These are phyloP conservation scores for Temnothorax curvispinosus DNA, from an alignment of 1,140 invertebrate genomes.

Conservation along the genomic window DNA sequence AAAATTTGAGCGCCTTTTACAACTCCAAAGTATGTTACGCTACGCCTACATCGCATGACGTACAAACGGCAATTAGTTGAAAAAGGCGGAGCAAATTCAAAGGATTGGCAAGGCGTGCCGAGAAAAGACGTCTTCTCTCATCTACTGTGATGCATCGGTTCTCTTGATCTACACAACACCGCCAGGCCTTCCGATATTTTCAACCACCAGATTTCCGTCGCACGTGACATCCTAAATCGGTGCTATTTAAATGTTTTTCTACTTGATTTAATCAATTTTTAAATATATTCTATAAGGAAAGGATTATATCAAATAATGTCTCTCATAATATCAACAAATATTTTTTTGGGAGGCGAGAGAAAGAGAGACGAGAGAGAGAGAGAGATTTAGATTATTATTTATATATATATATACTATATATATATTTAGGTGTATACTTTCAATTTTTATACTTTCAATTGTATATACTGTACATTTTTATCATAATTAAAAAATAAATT, in stretches of 20 bases:
- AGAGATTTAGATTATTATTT: neutral
- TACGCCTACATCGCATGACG: neutral
- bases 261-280: neutral
- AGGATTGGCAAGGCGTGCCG: constrained; percentile 80
- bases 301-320: neutral
- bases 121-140: constrained; percentile 70
- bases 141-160: constrained; percentile 51
- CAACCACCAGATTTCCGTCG: constrained; percentile 48
- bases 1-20: neutral
- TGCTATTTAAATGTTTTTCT: neutral
- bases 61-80: constrained; percentile 75
- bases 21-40: too few species aligned
- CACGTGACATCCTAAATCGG: neutral
- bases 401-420: neutral
- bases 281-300: neutral
- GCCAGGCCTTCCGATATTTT: constrained; percentile 46
- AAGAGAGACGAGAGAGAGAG: neutral
- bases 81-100: constrained; percentile 79
- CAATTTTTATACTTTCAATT: neutral
- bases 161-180: constrained; percentile 76
- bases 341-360: neutral
- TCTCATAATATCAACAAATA: neutral
- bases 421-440: too few species aligned
- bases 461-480: neutral
- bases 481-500: neutral